Base-by-base conservation (phyloP, 1,140 invertebrate genomes). In the Drosophila parabipectinata region DNA sequence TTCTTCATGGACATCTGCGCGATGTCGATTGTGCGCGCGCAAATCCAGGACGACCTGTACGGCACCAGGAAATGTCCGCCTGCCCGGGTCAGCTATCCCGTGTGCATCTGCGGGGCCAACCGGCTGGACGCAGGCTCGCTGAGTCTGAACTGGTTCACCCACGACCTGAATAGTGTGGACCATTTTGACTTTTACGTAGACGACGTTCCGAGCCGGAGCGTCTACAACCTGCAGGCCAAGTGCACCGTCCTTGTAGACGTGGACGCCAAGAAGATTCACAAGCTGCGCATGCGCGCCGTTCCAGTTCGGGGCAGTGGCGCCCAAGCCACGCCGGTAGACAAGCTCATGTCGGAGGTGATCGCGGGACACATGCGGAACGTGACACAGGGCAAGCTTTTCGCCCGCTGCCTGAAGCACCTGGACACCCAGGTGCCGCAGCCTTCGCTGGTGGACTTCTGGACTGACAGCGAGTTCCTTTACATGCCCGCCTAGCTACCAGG, bases 1-100 rank as follows among this genome's bases (percentile, higher is more conserved):
- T 57, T 88, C 15, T 64, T 88, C 8, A 71, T 88, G 83, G 83
- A 88, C 41, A 51, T 88, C n/a, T 60, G 48, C 44, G 76, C 76
- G 0, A 47, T 88, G 41, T 24, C 83, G 1, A 5, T 26, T 1
- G 62, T 72, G 8, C 68, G 79, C 10, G 26, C 53, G 14, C 32
- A 44, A 8, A 48, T 79, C 6, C 37, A 57, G 5, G 54, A 45
- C 12, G 18, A 51, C 0, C 37, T 88, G 6, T 14, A 73, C 14
- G 76, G 76, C 10, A 68, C 9, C 1, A 45, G 64, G 0, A 21
- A 24, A 0, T 47, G 56, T 32, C 48, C 57, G 0, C 68, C 79
- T 0, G 9, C 72, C 2, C 60, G 30, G 0, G 18, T 53, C 14
- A 72, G 76, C 15, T 88, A 54, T 26, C 83, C 83, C 7, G 48